Conservation (phyloP, 1,140 invertebrate species). For the Panonychus citri region DNA sequence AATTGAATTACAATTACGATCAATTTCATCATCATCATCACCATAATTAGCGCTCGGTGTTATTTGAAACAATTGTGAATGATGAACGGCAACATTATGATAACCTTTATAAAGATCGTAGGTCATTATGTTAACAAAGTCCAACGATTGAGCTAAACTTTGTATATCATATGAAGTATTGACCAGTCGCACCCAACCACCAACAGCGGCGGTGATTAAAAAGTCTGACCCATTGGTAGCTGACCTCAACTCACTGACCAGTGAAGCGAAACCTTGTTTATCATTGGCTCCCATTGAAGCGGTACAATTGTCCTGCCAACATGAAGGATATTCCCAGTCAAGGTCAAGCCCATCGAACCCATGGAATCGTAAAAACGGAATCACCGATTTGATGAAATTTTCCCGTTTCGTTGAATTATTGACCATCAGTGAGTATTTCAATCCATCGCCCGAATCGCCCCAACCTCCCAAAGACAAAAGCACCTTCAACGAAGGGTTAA, state of each 20-base stretch:
- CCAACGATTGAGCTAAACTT: slow-evolving; percentile 36
- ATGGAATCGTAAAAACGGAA: slow-evolving; percentile 31
- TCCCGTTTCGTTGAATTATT: slow-evolving; percentile 35
- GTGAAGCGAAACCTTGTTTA: slow-evolving; percentile 1
- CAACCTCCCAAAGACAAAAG: slow-evolving; percentile 57
- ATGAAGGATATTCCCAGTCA: slow-evolving; percentile 32
- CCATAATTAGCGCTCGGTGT: slow-evolving; percentile 3
- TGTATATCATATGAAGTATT: slow-evolving; percentile 46
- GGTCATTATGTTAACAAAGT: slow-evolving; percentile 65
- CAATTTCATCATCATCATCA: slow-evolving; percentile 22
- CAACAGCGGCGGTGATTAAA: slow-evolving; percentile 32
- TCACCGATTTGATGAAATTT: slow-evolving; percentile 45
- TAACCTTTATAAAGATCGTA: slow-evolving; percentile 71
- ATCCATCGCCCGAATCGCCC: slow-evolving; percentile 39
- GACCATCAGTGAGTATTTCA: slow-evolving; percentile 38
- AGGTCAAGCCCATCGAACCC: slow-evolving; percentile 37
- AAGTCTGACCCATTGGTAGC: slow-evolving; percentile 27
- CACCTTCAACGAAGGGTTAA: slow-evolving; percentile 46
- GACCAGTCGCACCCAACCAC: slow-evolving; percentile 31
- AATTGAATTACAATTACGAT: slow-evolving; percentile 29
- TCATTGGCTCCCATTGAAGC: background rate
- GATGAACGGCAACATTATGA: slow-evolving; percentile 34
- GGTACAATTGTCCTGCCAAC: background rate
- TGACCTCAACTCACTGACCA: slow-evolving; percentile 2
- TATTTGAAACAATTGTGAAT: slow-evolving; percentile 22